Evolutionary conservation across 2,797 vertebrate genomes (phyloP).

Genomic region (Aulostomus chinensis): DNA sequence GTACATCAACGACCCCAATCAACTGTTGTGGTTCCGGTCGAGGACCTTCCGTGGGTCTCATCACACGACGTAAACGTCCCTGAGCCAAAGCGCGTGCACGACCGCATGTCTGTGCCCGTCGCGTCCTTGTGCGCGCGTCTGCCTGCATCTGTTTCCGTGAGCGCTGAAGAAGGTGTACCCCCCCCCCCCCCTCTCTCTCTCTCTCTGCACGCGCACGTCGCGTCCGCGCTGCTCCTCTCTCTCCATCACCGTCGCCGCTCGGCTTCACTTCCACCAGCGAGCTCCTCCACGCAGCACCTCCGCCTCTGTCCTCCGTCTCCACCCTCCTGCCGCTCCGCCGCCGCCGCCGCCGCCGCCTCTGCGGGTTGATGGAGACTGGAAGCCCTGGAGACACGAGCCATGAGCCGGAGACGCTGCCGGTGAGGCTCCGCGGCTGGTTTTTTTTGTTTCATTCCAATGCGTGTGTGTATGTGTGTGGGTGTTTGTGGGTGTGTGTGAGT

Average conservation of each 20-base stretch:
- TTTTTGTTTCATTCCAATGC: not conserved
- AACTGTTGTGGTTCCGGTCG: no score
- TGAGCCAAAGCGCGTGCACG: not conserved
- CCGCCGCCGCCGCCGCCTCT: conserved; percentile 36
- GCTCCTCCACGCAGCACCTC: conserved; percentile 50
- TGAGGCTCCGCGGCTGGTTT: conserved; percentile 29
- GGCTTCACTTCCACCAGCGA: conserved; percentile 43
- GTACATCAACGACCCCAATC: no score
- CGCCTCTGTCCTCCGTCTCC: conserved; percentile 28
- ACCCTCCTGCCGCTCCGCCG: not conserved
- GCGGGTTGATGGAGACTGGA: conserved; percentile 62
- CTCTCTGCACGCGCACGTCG: not conserved
- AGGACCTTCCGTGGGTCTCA: no score
- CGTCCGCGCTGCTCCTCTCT: not conserved
- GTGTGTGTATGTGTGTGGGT: not conserved
- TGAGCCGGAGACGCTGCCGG: conserved; percentile 45
- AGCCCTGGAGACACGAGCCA: conserved; percentile 51
- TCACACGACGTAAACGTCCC: no score
- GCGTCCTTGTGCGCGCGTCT: not conserved
- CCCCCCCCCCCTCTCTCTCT: not conserved
- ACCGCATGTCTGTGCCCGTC: no score
- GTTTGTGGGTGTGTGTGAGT: conserved; percentile 8
- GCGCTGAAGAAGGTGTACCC: conserved; percentile 2
- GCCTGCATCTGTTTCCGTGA: no score
- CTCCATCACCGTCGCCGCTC: conserved; percentile 3